Base-by-base conservation (phyloP, 1,140 invertebrate species). In the Drosophila chauvacae region DNA sequence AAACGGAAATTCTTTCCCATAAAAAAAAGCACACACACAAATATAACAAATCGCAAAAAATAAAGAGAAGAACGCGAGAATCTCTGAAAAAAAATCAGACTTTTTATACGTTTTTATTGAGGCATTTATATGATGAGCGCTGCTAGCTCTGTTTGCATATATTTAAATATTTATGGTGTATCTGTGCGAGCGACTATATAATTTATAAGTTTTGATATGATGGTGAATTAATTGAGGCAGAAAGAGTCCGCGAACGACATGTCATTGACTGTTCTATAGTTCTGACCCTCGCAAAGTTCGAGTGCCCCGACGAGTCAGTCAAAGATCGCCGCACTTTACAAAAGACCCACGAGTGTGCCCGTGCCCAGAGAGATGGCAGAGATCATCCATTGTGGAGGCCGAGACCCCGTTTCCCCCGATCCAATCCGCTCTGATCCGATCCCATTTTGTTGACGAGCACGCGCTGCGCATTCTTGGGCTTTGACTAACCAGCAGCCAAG, bases 261-360 rank as follows among this genome's bases (percentile, higher is more conserved):
- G 84, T 80, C 85, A 88, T 88, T 88, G 84, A 88, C 84, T 90
- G 84, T 45, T 78, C 77, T 81, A 88, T 88, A 90, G 84, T 88
- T 88, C 74, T 88, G 84, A 88, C 84, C 84, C 84, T 88, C 84
- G 73, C 77, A 84, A 90, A 88, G 84, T 88, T 88, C 84, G 84
- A 84, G 63, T 84, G 69, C 69, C 69, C 44, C 65, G 77, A 23
- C 50, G 51, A 39, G 33, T 37, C 61, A 68, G 64, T 62, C 33
- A 87, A 88, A 87, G 84, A 88, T 88, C 84, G 77, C 51, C 83
- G 83, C 77, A 88, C 84, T 87, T 88, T 87, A 87, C 80, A 83
- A 64, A 64, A 64, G 56, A 33, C 30, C 7, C 13, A 30, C 28
- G 39, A 28, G 35, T 14, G 35, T 14, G 30, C 20, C 20, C 41